Evolutionary conservation across 2,113 vertebrate genomes (phyloP).

Genomic region (Eubucco bourcierii): DNA sequence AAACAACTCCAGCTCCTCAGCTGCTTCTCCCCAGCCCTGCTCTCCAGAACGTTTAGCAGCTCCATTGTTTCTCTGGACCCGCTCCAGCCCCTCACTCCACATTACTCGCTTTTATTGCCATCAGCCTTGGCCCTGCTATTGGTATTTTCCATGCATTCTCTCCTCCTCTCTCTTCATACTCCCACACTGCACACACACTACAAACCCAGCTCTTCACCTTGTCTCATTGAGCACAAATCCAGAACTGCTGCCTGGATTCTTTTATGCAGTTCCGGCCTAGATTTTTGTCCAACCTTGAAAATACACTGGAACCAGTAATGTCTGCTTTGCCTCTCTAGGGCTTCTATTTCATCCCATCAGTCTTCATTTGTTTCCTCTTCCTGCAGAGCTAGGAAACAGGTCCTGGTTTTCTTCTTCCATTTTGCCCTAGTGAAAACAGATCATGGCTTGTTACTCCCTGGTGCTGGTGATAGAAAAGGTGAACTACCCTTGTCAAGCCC

Average conservation of each 20-base stretch:
- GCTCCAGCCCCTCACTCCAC: too few relatives aligned
- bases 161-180: neutral
- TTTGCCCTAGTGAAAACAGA: conserved; percentile 14
- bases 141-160: neutral
- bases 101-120: neutral
- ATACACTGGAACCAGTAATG: neutral
- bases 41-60: too few relatives aligned
- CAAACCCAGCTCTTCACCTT: neutral
- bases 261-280: neutral
- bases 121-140: neutral
- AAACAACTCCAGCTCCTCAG: too few relatives aligned
- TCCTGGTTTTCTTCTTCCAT: neutral
- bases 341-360: neutral
- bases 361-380: neutral
- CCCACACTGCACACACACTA: neutral
- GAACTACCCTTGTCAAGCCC: neutral
- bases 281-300: neutral
- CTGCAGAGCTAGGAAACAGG: neutral
- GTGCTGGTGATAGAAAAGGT: neutral
- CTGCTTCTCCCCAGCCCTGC: too few relatives aligned
- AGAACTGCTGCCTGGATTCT: neutral
- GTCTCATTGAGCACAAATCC: neutral
- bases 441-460: neutral
- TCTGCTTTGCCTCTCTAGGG: neutral
- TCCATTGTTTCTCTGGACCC: too few relatives aligned